A percentile compares a stretch with the other conserved stretches of the same genome.
phyloP scores from a whole-genome alignment of 1,140 invertebrate genomes.

The Tetraneura akinire region DNA sequence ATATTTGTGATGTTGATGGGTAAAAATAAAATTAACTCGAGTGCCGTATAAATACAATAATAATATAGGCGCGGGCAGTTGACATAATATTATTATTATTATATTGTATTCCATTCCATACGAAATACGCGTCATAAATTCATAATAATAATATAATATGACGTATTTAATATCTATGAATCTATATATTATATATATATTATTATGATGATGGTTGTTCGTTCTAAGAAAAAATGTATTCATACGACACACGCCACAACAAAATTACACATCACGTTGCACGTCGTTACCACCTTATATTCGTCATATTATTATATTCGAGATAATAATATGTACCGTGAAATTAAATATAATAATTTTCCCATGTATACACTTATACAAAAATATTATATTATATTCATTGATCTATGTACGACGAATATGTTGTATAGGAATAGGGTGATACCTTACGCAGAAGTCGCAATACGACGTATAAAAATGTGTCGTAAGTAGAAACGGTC shows the following conservation, averaged over 20 bases:
- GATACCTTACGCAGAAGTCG: not conserved
- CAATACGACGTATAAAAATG: too few species aligned
- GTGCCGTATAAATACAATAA: not conserved
- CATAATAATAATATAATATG: not conserved
- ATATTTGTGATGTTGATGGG: not conserved
- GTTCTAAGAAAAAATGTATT: not conserved
- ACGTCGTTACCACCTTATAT: not conserved
- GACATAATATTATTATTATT: too few species aligned
- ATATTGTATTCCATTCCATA: not conserved
- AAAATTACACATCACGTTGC: not conserved
- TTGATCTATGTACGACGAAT: too few species aligned
- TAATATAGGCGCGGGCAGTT: not conserved
- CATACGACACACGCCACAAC: not conserved
- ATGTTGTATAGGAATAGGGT: not conserved
- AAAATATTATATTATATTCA: too few species aligned
- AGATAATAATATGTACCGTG: constrained; percentile 16
- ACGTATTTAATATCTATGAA: too few species aligned
- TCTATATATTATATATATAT: too few species aligned
- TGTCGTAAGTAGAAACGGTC: not conserved
- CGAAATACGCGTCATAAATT: not conserved
- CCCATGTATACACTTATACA: too few species aligned
- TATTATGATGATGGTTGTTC: not conserved
- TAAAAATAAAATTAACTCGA: not conserved
- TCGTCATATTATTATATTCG: not conserved
- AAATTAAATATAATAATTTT: not conserved